These are phyloP conservation scores for Cotesia glomerata DNA, from an alignment of 1,140 invertebrate genomes.

Conservation along the genomic window DNA sequence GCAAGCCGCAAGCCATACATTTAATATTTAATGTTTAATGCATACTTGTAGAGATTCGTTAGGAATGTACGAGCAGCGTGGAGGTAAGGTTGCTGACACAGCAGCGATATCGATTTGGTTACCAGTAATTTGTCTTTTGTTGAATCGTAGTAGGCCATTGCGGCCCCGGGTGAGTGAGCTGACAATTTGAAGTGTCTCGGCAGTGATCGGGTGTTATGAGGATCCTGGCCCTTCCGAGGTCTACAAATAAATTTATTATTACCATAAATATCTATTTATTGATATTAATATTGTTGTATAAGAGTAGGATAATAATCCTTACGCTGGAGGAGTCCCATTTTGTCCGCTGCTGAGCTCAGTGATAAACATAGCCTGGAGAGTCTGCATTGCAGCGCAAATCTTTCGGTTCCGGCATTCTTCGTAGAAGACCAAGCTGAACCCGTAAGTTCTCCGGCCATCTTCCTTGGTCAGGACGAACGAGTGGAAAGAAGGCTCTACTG, in stretches of 20 bases:
- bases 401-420: constrained; percentile 92
- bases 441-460: constrained; percentile 93
- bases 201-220: constrained; percentile 77
- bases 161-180: constrained; percentile 74
- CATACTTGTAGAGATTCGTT: constrained; percentile 83
- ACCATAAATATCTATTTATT: neutral
- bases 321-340: constrained; percentile 63
- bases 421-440: constrained; percentile 93
- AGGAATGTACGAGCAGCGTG: constrained; percentile 85
- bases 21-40: constrained; percentile 6
- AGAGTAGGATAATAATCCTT: constrained; percentile 33
- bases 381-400: constrained; percentile 94
- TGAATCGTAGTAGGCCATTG: constrained; percentile 88
- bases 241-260: constrained; percentile 55
- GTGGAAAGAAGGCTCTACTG: constrained; percentile 88
- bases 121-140: constrained; percentile 92
- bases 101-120: constrained; percentile 91
- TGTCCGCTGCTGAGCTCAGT: constrained; percentile 85
- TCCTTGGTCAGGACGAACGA: constrained; percentile 96
- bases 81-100: constrained; percentile 90
- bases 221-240: constrained; percentile 65
- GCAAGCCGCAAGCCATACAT: neutral
- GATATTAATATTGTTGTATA: neutral
- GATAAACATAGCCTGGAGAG: constrained; percentile 91
- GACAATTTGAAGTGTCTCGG: constrained; percentile 88